Evolutionary conservation across 2,797 vertebrate species (phyloP).

Genomic region (Rhabdophis nuchalis): DNA sequence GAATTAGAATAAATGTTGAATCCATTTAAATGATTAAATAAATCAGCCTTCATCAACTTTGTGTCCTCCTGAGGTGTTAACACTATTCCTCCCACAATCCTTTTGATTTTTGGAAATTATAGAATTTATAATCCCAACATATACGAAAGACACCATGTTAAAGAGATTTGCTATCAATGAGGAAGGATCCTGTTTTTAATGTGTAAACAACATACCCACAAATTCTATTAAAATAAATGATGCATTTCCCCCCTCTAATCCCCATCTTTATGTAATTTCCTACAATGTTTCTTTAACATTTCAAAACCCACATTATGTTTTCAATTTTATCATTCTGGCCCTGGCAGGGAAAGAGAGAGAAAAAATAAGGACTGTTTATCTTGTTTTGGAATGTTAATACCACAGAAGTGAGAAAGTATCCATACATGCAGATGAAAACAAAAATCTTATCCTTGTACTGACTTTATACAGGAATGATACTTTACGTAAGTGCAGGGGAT

Average conservation of each 20-base stretch:
- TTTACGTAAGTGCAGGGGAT: background rate
- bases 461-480: background rate
- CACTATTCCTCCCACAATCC: background rate
- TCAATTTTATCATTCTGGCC: background rate
- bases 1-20: background rate
- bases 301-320: background rate
- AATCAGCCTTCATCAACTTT: background rate
- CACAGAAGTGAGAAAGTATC: background rate
- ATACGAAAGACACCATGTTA: background rate
- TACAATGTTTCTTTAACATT: background rate
- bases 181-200: background rate
- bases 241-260: background rate
- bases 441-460: background rate
- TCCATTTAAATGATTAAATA: background rate
- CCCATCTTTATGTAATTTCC: background rate
- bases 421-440: background rate
- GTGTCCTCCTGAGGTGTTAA: background rate
- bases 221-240: background rate
- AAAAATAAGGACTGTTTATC: background rate
- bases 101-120: background rate
- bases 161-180: background rate
- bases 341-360: too few species aligned
- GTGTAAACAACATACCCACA: background rate
- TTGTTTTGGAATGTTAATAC: background rate
- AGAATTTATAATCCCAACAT: background rate